A percentile compares a stretch with the other conserved stretches of the same genome.
Evolutionary conservation across 2,113 vertebrate genomes (phyloP).

Genomic region (Plecturocebus donacophilus): DNA sequence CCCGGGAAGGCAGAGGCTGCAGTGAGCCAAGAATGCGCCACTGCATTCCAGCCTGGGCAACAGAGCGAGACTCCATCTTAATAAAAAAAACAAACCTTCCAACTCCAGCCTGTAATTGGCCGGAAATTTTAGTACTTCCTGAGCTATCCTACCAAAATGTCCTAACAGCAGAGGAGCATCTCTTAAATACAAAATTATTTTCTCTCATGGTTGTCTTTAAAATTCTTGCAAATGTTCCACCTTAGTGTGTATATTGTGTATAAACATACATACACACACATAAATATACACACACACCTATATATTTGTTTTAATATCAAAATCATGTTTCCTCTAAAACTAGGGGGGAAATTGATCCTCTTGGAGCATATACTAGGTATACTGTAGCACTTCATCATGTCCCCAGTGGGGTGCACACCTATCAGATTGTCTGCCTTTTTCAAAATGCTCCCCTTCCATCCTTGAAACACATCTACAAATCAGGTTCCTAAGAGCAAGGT

Average conservation of each 20-base stretch:
- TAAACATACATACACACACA: neutral
- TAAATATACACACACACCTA: too few relatives aligned
- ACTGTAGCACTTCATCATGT: neutral
- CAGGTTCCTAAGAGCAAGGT: neutral
- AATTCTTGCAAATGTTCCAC: neutral
- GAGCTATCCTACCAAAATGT: neutral
- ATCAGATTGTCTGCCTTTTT: neutral
- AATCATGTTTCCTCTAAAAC: slow-evolving; percentile 33
- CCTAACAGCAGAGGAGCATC: neutral
- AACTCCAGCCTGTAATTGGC: neutral
- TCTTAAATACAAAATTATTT: neutral
- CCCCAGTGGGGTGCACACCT: neutral
- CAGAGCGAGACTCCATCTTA: too few relatives aligned
- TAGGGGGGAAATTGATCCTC: neutral
- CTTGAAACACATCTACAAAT: neutral
- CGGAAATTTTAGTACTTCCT: neutral
- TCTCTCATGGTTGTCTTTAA: neutral
- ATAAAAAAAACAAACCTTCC: too few relatives aligned
- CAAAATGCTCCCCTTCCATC: neutral
- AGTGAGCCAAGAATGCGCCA: too few relatives aligned
- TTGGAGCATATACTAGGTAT: neutral
- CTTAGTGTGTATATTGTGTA: neutral
- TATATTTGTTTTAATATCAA: neutral
- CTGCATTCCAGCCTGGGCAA: too few relatives aligned
- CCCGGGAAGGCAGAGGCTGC: too few relatives aligned